Percentiles rank a stretch among this genome's conserved stretches.
Evolutionary conservation across 2,888 invertebrate species (phyloP).

Genomic region (Caenorhabditis zanzibari): DNA sequence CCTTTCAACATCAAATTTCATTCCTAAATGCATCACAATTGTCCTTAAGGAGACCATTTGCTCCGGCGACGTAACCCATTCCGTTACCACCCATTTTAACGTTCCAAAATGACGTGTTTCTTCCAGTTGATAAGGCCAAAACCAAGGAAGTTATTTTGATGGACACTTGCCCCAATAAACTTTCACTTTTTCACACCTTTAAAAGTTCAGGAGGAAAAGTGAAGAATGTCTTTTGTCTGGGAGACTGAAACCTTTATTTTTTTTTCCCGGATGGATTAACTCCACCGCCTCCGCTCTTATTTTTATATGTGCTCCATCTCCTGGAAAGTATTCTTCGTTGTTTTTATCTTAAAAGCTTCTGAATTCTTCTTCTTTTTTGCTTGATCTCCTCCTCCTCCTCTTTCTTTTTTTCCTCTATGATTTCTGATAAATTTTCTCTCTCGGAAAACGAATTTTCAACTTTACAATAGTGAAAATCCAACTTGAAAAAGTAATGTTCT

Average conservation of each 20-base stretch:
- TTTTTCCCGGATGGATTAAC: not conserved
- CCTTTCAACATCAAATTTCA: no score
- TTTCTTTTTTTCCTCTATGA: not conserved
- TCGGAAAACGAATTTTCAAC: not conserved
- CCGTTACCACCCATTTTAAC: slow-evolving; percentile 18
- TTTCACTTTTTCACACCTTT: slow-evolving; percentile 32
- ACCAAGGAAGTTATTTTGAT: slow-evolving; percentile 17
- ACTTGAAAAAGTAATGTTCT: slow-evolving; percentile 23
- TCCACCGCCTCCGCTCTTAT: slow-evolving; percentile 25
- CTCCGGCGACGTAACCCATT: not conserved
- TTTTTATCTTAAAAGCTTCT: slow-evolving; percentile 30
- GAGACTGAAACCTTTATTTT: slow-evolving; percentile 1
- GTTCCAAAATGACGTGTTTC: slow-evolving; percentile 33
- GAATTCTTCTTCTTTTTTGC: slow-evolving; percentile 21
- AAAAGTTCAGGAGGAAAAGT: slow-evolving; percentile 2
- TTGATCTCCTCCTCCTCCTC: slow-evolving; percentile 10
- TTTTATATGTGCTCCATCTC: not conserved
- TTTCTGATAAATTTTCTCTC: slow-evolving; percentile 12
- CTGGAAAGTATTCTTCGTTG: slow-evolving; percentile 7
- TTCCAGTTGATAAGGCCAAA: slow-evolving; percentile 21
- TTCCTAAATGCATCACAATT: not conserved
- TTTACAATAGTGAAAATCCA: slow-evolving; percentile 14
- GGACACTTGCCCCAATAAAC: slow-evolving; percentile 35
- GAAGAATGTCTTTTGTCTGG: slow-evolving; percentile 4
- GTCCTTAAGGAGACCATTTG: not conserved